Conservation (phyloP, 2,888 invertebrate genomes). For the Brenthis ino region DNA sequence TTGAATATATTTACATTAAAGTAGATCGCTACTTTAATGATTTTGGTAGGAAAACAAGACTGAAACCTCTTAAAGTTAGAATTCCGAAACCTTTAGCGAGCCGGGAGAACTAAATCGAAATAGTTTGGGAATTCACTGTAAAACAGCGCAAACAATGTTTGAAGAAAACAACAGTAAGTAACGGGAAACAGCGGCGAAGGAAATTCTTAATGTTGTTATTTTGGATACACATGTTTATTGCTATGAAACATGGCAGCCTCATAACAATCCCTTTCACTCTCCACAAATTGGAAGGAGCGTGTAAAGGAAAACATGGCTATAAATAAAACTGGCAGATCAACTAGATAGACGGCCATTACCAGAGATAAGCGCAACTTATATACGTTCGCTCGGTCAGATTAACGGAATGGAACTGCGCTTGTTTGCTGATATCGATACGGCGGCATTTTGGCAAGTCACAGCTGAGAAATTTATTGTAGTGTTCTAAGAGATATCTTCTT, state of each 20-base stretch:
- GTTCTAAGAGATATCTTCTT: conserved; percentile 79
- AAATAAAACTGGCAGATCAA: conserved; percentile 82
- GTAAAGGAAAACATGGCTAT: conserved; percentile 81
- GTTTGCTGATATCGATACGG: conserved; percentile 78
- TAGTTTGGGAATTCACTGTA: conserved; percentile 41
- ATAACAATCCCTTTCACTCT: conserved; percentile 82
- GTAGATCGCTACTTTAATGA: conserved; percentile 16
- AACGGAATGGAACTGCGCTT: conserved; percentile 75
- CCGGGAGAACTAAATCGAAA: conserved; percentile 40
- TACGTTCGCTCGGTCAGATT: conserved; percentile 75
- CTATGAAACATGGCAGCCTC: conserved; percentile 80
- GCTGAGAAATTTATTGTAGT: conserved; percentile 76
- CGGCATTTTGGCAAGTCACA: conserved; percentile 75
- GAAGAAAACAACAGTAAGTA: conserved; percentile 62
- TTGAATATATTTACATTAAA: background rate
- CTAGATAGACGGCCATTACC: conserved; percentile 81
- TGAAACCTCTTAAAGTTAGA: conserved; percentile 37
- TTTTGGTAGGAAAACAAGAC: conserved; percentile 32
- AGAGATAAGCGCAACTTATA: conserved; percentile 79
- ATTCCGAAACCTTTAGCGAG: conserved; percentile 36
- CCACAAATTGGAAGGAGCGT: conserved; percentile 81
- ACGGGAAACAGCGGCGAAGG: conserved; percentile 58
- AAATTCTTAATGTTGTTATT: conserved; percentile 77
- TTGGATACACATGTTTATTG: conserved; percentile 81
- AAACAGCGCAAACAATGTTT: conserved; percentile 45